These are phyloP conservation scores for Xylocampa areola DNA, from an alignment of 2,888 invertebrate species.

Conservation along the genomic window DNA sequence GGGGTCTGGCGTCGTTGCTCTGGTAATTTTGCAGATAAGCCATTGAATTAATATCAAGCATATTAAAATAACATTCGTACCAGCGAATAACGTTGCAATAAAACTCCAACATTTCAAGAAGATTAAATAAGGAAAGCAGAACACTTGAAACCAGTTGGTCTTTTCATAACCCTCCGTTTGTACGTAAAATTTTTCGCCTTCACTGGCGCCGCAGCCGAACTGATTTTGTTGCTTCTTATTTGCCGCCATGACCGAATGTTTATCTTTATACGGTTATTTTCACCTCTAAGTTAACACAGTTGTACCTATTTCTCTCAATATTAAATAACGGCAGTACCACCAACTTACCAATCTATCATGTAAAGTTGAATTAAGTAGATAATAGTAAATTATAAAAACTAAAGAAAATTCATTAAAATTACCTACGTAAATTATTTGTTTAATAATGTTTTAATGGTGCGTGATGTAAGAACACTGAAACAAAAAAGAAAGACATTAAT, in stretches of 20 bases:
- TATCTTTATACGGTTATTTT: no score
- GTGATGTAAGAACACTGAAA: not conserved
- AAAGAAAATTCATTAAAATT: no score
- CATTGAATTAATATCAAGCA: constrained; percentile 8
- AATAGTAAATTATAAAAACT: no score
- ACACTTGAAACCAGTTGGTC: constrained; percentile 17
- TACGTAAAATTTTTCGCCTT: not conserved
- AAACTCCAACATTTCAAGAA: constrained; percentile 4
- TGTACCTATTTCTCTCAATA: no score
- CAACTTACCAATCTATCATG: no score
- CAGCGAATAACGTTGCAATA: not conserved
- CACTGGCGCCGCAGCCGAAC: not conserved
- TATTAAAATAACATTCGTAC: constrained; percentile 9
- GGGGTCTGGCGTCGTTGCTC: not conserved
- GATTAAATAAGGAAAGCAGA: constrained; percentile 23
- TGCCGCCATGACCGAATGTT: no score
- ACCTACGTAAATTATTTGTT: no score
- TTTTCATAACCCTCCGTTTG: not conserved
- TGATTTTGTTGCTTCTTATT: not conserved
- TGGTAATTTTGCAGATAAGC: constrained; percentile 22
- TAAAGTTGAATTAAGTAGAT: no score
- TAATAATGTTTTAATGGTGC: no score
- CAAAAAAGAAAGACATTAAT: not conserved
- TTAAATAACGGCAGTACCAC: no score
- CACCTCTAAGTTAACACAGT: no score